Percentiles rank a stretch among this genome's conserved stretches.
These are phyloP conservation scores for Drosophila mercatorum DNA, from an alignment of 2,888 invertebrate genomes.

Conservation along the genomic window DNA sequence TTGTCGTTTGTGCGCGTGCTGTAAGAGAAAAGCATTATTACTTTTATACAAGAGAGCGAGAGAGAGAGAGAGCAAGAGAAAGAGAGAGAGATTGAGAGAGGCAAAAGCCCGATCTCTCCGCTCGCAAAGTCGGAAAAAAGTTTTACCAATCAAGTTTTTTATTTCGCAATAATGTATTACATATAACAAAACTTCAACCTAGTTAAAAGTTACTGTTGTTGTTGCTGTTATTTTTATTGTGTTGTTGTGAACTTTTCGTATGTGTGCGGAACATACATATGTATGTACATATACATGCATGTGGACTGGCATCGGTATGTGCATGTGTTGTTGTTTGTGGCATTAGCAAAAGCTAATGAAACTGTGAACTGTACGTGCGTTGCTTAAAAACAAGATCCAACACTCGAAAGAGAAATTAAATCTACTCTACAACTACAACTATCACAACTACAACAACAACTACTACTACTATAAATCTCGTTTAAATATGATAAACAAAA, in stretches of 20 bases:
- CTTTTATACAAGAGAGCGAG: slow-evolving; percentile 40
- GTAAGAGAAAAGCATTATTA: slow-evolving; percentile 49
- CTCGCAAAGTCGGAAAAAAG: slow-evolving; percentile 71
- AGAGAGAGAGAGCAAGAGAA: slow-evolving; percentile 6
- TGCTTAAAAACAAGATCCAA: slow-evolving; percentile 56
- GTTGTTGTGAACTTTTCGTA: slow-evolving; percentile 64
- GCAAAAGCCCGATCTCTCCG: slow-evolving; percentile 62
- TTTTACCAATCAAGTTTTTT: slow-evolving; percentile 80
- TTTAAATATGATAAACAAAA: slow-evolving; percentile 43
- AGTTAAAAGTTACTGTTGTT: slow-evolving; percentile 76
- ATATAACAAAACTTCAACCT: slow-evolving; percentile 78
- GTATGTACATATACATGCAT: slow-evolving; percentile 16
- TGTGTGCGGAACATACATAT: slow-evolving; percentile 50
- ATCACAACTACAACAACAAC: not conserved
- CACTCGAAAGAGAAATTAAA: slow-evolving; percentile 49
- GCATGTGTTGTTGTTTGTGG: slow-evolving; percentile 50
- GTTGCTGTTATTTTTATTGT: slow-evolving; percentile 59
- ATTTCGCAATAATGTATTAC: slow-evolving; percentile 79
- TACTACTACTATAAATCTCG: slow-evolving; percentile 23
- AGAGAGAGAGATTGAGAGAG: slow-evolving; percentile 37
- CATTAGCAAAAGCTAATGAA: slow-evolving; percentile 65
- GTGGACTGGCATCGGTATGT: slow-evolving; percentile 52
- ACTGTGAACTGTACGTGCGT: slow-evolving; percentile 67
- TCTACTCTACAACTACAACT: slow-evolving; percentile 16
- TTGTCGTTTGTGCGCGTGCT: slow-evolving; percentile 48